Evolutionary conservation across 2,113 vertebrate species (phyloP).

Genomic region (Chaenogobius annularis): DNA sequence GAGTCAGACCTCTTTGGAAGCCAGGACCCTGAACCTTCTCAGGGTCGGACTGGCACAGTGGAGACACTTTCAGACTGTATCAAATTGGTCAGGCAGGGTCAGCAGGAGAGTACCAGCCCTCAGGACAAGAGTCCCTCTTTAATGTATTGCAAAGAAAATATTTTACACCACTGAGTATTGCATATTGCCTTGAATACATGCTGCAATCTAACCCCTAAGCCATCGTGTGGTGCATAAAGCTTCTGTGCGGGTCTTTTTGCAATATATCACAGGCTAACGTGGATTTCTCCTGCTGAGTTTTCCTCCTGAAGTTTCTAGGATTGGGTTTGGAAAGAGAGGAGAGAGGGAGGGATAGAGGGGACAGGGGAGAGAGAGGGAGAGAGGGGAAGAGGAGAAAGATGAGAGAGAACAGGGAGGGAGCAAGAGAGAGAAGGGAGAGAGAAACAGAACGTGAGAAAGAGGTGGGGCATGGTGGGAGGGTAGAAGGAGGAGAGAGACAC

Average conservation of each 20-base stretch:
- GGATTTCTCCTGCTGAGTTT: conserved; percentile 24
- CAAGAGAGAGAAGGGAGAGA: conserved; percentile 17
- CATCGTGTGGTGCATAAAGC: conserved; percentile 14
- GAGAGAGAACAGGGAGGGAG: neutral
- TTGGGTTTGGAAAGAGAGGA: conserved; percentile 5
- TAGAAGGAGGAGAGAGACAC: conserved; percentile 1
- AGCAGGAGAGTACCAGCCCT: no score
- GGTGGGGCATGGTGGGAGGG: neutral
- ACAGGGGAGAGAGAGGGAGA: conserved; percentile 12
- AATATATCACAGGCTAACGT: neutral
- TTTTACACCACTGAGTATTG: no score
- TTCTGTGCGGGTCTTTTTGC: neutral
- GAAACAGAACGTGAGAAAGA: neutral
- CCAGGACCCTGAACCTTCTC: no score
- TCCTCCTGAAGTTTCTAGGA: conserved; percentile 25
- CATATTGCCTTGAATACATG: no score
- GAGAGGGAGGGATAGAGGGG: conserved; percentile 13
- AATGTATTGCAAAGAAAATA: no score
- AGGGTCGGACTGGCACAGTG: no score
- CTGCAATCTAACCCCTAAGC: neutral
- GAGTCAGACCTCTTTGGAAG: no score
- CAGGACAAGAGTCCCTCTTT: no score
- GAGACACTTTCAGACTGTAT: no score
- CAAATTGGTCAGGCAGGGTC: no score
- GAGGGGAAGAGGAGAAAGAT: conserved; percentile 17